Conservation (phyloP, 2,888 invertebrate species). For the Andrena camellia region DNA sequence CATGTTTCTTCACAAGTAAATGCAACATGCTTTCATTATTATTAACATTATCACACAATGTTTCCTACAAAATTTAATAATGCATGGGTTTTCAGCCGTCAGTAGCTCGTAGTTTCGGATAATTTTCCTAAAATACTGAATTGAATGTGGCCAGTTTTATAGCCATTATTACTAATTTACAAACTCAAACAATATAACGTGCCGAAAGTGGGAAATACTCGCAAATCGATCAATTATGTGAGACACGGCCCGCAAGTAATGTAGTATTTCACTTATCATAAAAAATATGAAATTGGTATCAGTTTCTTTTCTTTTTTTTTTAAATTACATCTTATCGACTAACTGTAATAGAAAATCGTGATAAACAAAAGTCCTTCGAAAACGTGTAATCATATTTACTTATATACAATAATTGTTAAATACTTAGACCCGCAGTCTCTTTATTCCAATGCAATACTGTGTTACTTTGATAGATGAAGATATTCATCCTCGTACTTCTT, state of each 20-base stretch:
- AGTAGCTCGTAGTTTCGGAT: neutral
- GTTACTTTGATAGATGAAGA: conserved; percentile 35
- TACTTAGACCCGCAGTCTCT: conserved; percentile 81
- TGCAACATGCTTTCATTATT: conserved; percentile 30
- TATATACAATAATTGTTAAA: conserved; percentile 81
- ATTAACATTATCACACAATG: conserved; percentile 37
- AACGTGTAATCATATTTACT: conserved; percentile 80
- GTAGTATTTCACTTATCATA: conserved; percentile 8
- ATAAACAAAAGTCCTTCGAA: conserved; percentile 75
- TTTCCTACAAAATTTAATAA: conserved; percentile 35
- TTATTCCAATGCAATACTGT: conserved; percentile 80
- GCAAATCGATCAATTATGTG: neutral
- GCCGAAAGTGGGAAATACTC: neutral
- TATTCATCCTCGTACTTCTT: neutral
- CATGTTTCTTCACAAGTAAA: conserved; percentile 26
- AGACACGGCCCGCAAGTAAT: conserved; percentile 6
- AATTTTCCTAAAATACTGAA: conserved; percentile 9
- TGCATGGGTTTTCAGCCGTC: conserved; percentile 12
- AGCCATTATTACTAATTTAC: too few relatives aligned
- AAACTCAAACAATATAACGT: neutral
- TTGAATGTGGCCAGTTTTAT: neutral
- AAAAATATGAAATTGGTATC: conserved; percentile 61
- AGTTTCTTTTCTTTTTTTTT: conserved; percentile 51
- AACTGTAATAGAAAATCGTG: conserved; percentile 63
- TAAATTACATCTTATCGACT: conserved; percentile 48